A percentile compares a stretch with the other conserved stretches of the same genome.
Conservation (phyloP, 2,113 vertebrate species). For the Numenius arquata region DNA sequence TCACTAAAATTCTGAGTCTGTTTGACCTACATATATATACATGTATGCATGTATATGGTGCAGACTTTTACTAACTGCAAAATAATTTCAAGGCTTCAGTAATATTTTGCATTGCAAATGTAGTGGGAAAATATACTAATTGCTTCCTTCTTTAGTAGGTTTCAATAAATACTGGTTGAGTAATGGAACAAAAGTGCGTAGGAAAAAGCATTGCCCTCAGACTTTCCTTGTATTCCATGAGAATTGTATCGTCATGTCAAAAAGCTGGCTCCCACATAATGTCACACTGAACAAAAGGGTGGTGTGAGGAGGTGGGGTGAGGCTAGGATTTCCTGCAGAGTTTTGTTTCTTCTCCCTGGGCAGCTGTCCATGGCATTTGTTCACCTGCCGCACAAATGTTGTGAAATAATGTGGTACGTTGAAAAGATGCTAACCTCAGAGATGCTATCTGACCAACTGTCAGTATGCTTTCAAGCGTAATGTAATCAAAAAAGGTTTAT, state of each 20-base stretch:
- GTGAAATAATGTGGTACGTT: background rate
- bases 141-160: background rate
- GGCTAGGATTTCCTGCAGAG: background rate
- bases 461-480: background rate
- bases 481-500: background rate
- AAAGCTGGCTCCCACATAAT: background rate
- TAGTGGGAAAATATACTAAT: background rate
- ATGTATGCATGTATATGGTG: too few species aligned
- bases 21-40: background rate
- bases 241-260: background rate
- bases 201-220: background rate
- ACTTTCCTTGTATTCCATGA: background rate
- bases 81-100: background rate
- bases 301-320: background rate
- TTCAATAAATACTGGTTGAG: background rate
- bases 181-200: background rate
- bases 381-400: background rate
- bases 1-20: background rate
- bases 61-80: background rate
- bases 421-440: background rate
- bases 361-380: background rate
- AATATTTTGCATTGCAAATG: background rate
- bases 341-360: background rate
- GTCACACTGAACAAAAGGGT: background rate
- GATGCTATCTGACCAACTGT: conserved; percentile 8